Evolutionary conservation across 2,888 invertebrate species (phyloP).

Genomic region (Pseudanteris insignis): DNA sequence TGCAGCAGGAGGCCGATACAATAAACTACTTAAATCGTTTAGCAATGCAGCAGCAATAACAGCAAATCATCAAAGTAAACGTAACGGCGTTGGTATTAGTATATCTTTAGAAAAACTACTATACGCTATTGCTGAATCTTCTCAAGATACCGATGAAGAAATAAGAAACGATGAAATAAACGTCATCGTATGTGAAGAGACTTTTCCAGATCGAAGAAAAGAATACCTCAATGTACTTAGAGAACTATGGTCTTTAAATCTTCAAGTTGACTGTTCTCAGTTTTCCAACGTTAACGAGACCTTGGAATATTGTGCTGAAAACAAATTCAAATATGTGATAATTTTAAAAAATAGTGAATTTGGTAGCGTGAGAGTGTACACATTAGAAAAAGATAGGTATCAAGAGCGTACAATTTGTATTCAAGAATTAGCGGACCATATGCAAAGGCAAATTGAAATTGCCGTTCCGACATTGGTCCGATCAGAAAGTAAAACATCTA

Average conservation of each 20-base stretch:
- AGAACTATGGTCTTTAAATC: conserved; percentile 78
- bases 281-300: conserved; percentile 73
- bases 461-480: conserved; percentile 59
- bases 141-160: conserved; percentile 65
- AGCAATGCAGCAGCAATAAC: conserved; percentile 65
- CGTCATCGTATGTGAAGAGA: conserved; percentile 74
- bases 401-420: conserved; percentile 73
- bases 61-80: background rate
- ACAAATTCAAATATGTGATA: conserved; percentile 70
- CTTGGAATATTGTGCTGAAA: conserved; percentile 58
- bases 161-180: conserved; percentile 67
- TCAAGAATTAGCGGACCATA: conserved; percentile 75
- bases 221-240: conserved; percentile 69
- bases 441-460: conserved; percentile 72
- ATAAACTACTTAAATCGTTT: conserved; percentile 79
- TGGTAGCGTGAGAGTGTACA: conserved; percentile 69
- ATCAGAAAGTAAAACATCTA: conserved; percentile 58
- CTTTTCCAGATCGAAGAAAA: conserved; percentile 70
- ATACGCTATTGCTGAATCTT: conserved; percentile 69
- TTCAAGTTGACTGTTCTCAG: conserved; percentile 74
- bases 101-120: conserved; percentile 84
- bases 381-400: conserved; percentile 74
- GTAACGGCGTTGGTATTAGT: conserved; percentile 81
- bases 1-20: conserved; percentile 91
- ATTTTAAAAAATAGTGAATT: conserved; percentile 73